phyloP scores from a whole-genome alignment of 35 echinoderm and acorn worm species.

The Holothuria glaberrima region DNA sequence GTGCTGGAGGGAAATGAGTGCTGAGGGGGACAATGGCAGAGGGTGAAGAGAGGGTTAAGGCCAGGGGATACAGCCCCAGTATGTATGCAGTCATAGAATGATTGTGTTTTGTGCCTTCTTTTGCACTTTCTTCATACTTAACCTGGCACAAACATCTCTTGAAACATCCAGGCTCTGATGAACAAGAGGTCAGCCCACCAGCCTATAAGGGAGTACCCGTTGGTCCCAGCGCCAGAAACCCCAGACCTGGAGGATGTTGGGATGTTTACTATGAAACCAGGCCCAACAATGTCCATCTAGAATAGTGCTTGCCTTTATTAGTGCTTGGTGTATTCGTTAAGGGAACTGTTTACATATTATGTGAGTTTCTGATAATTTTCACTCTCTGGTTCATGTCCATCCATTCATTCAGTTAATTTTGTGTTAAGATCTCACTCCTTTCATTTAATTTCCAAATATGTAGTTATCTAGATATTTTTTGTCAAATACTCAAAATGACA shows the following conservation, averaged over 20 bases:
- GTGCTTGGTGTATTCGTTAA: neutral
- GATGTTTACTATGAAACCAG: constrained; percentile 78
- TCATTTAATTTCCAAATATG: no score
- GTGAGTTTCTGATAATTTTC: neutral
- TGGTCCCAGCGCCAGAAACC: constrained; percentile 80
- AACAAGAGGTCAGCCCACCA: constrained; percentile 86
- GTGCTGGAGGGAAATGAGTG: no score
- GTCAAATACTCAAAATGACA: no score
- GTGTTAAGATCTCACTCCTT: neutral
- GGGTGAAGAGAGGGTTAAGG: no score
- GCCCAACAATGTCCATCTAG: constrained; percentile 29
- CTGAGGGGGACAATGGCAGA: no score
- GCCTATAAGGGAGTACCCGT: constrained; percentile 88
- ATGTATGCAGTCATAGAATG: no score
- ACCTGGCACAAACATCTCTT: constrained; percentile 28
- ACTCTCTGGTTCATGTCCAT: neutral
- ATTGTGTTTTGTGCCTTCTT: no score
- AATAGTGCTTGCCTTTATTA: constrained; percentile 1
- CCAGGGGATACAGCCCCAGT: no score
- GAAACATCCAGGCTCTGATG: constrained; percentile 35
- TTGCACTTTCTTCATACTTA: neutral
- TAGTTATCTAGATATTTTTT: no score
- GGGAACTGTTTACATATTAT: neutral
- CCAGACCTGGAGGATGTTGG: constrained; percentile 85
- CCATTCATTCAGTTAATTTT: neutral